A percentile compares a stretch with the other conserved stretches of the same genome.
Conservation (phyloP, 2,113 vertebrate genomes). For the Cettia cetti region DNA sequence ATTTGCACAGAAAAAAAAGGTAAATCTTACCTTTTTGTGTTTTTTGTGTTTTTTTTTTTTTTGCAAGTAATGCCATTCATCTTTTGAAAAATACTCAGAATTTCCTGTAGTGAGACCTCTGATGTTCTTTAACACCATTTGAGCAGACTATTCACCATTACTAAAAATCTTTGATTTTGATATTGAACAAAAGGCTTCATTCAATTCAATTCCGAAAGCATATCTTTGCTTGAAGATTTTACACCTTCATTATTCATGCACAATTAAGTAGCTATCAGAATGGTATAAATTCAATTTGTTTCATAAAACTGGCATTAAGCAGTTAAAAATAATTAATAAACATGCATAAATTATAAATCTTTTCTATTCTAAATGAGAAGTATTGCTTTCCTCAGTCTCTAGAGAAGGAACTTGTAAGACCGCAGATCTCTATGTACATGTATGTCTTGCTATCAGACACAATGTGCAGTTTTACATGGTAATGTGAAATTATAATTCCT, state of each 20-base stretch:
- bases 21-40: background rate
- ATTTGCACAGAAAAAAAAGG: background rate
- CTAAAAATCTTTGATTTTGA: background rate
- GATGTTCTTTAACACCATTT: background rate
- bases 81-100: background rate
- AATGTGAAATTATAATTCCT: background rate
- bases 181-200: background rate
- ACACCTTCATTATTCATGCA: background rate
- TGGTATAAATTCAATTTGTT: background rate
- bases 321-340: conserved; percentile 26
- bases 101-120: background rate
- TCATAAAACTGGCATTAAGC: background rate
- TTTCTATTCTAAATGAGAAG: background rate
- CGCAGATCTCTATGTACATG: background rate
- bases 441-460: background rate
- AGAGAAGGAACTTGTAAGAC: background rate
- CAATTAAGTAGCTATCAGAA: background rate
- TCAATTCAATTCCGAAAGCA: background rate
- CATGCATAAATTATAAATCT: background rate
- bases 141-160: background rate
- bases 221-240: background rate
- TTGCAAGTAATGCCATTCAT: background rate
- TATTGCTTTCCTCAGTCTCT: background rate
- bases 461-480: background rate
- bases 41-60: background rate